Conservation (phyloP, 2,797 vertebrate species). For the Melopsittacus undulatus region DNA sequence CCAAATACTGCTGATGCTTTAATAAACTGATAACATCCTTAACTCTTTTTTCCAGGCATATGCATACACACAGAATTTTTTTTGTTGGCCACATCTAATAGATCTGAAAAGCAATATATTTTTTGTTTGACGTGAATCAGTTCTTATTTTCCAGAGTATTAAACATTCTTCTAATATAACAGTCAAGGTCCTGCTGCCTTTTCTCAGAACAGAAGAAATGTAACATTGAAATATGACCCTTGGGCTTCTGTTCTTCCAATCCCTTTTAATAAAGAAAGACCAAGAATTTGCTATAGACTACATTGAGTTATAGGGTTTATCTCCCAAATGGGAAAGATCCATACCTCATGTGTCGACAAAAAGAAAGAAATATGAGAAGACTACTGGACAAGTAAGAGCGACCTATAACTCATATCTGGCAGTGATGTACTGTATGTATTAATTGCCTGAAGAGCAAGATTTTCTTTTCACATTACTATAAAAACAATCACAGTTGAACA, state of each 20-base stretch:
- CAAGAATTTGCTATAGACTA: constrained; percentile 63
- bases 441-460: constrained; percentile 56
- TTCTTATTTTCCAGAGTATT: constrained; percentile 67
- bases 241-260: constrained; percentile 55
- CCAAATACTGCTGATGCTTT: neutral
- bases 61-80: neutral
- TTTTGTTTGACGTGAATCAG: constrained; percentile 55
- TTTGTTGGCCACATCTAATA: constrained; percentile 18
- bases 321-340: constrained; percentile 61
- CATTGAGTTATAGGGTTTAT: constrained; percentile 72
- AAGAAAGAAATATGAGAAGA: constrained; percentile 45
- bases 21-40: neutral
- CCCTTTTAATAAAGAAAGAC: constrained; percentile 66
- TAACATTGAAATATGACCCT: constrained; percentile 73
- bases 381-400: constrained; percentile 36
- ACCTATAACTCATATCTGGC: constrained; percentile 43
- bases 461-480: constrained; percentile 62
- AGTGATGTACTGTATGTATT: constrained; percentile 51
- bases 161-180: constrained; percentile 62
- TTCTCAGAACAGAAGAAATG: constrained; percentile 55
- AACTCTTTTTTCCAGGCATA: neutral
- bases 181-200: constrained; percentile 71
- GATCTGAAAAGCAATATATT: constrained; percentile 47
- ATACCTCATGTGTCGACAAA: constrained; percentile 59
- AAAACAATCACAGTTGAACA: constrained; percentile 47